Evolutionary conservation across 2,888 invertebrate genomes (phyloP).

Genomic region (Drosophila incognita): DNA sequence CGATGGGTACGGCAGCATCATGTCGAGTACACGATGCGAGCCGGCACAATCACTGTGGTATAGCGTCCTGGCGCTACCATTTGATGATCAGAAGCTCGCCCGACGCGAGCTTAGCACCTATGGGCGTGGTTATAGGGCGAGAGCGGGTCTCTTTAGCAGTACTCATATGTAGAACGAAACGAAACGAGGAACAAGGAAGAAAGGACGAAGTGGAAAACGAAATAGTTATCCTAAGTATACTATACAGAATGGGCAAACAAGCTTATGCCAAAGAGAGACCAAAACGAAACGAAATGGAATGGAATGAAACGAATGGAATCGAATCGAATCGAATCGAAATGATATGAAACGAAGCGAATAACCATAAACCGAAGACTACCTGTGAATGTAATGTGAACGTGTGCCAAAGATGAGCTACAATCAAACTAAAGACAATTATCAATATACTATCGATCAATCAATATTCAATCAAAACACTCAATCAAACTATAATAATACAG

Average conservation of each 20-base stretch:
- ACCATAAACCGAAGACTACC: constrained; percentile 58
- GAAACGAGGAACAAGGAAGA: constrained; percentile 13
- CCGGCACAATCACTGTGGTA: constrained; percentile 93
- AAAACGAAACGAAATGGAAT: constrained; percentile 29
- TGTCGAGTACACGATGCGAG: constrained; percentile 66
- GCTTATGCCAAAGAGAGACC: constrained; percentile 67
- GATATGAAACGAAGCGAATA: constrained; percentile 18
- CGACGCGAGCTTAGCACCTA: constrained; percentile 90
- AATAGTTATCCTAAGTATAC: constrained; percentile 10
- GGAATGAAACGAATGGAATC: constrained; percentile 27
- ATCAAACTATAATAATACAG: constrained; percentile 5
- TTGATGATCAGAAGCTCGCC: constrained; percentile 96
- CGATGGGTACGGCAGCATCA: constrained; percentile 60
- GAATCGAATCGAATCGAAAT: constrained; percentile 24
- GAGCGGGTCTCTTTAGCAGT: constrained; percentile 96
- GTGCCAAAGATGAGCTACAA: constrained; percentile 68
- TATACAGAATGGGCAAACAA: constrained; percentile 31
- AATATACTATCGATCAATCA: constrained; percentile 29
- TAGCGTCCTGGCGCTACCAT: constrained; percentile 95
- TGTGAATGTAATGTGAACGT: constrained; percentile 55
- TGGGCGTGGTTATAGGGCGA: constrained; percentile 88
- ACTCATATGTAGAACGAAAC: constrained; percentile 84
- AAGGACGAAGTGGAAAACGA: background rate
- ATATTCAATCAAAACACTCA: constrained; percentile 31
- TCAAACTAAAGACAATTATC: constrained; percentile 34